phyloP scores from a whole-genome alignment of 2,888 invertebrate genomes.

The Lycophotia porphyrea region DNA sequence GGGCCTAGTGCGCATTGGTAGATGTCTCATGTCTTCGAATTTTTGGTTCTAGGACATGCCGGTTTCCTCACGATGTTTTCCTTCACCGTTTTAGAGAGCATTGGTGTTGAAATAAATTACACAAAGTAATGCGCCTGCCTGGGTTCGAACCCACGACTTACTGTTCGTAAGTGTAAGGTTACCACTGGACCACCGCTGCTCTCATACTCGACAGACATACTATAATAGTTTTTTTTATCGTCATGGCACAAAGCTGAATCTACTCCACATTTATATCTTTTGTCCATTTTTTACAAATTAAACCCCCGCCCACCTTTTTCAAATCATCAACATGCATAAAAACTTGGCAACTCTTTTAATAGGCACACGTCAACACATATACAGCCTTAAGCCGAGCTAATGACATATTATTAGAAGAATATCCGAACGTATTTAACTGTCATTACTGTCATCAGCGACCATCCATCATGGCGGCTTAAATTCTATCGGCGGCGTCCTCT shows the following conservation, averaged over 20 bases:
- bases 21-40: too few species aligned
- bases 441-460: constrained; percentile 65
- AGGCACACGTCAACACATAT: constrained; percentile 56
- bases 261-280: constrained; percentile 4
- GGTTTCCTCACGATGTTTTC: too few species aligned
- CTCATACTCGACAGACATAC: too few species aligned
- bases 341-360: constrained; percentile 48
- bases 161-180: too few species aligned
- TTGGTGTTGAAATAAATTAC: too few species aligned
- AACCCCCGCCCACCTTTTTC: constrained; percentile 18
- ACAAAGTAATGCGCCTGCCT: too few species aligned
- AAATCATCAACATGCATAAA: constrained; percentile 35
- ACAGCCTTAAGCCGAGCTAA: constrained; percentile 55
- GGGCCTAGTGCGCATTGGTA: too few species aligned
- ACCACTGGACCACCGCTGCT: too few species aligned
- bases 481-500: constrained; percentile 61
- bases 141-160: too few species aligned
- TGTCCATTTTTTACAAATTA: background rate
- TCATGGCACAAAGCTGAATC: background rate
- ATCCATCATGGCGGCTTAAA: constrained; percentile 66
- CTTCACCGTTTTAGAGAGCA: too few species aligned
- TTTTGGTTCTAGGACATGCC: too few species aligned
- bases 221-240: background rate
- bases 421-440: constrained; percentile 67
- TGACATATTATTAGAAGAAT: constrained; percentile 60